Evolutionary conservation across 2,797 vertebrate species (phyloP).

Genomic region (Craterocephalus amniculus): DNA sequence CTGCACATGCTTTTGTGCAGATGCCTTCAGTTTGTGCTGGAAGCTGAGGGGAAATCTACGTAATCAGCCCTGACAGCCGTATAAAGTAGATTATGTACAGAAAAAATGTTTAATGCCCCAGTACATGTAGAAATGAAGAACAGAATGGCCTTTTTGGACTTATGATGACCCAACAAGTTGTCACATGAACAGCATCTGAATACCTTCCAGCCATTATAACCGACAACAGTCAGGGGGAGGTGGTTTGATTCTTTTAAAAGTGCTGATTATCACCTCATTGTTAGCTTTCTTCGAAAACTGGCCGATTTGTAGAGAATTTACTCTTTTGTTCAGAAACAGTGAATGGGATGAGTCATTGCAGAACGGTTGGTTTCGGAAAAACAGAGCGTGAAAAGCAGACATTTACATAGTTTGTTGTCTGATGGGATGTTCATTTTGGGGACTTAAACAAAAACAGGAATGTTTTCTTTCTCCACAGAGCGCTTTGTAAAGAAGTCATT

Average conservation of each 20-base stretch:
- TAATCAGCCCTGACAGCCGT: conserved; percentile 30
- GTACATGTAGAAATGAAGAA: conserved; percentile 17
- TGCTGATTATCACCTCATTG: conserved; percentile 12
- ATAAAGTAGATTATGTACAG: conserved; percentile 32
- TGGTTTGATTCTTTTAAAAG: conserved; percentile 18
- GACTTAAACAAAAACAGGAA: conserved; percentile 62
- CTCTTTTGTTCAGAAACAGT: conserved; percentile 12
- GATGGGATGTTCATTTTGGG: conserved; percentile 45
- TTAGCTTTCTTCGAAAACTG: conserved; percentile 10
- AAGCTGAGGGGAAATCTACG: conserved; percentile 7
- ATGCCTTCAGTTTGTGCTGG: conserved; percentile 14
- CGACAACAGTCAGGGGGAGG: conserved; percentile 9
- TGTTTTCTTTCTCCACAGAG: conserved; percentile 25
- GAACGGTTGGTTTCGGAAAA: conserved; percentile 15
- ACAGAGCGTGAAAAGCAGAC: conserved; percentile 25
- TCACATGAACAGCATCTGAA: conserved; percentile 65
- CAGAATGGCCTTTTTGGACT: conserved; percentile 19
- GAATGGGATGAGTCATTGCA: conserved; percentile 14
- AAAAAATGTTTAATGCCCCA: conserved; percentile 1
- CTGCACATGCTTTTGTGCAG: conserved; percentile 16
- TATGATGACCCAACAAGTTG: conserved; percentile 17
- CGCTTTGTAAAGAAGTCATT: conserved; percentile 58
- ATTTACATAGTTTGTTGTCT: conserved; percentile 28
- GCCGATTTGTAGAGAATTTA: conserved; percentile 24
- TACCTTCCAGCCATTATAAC: conserved; percentile 8